Base-by-base conservation (phyloP, 2,797 vertebrate genomes). In the Numenius phaeopus region DNA sequence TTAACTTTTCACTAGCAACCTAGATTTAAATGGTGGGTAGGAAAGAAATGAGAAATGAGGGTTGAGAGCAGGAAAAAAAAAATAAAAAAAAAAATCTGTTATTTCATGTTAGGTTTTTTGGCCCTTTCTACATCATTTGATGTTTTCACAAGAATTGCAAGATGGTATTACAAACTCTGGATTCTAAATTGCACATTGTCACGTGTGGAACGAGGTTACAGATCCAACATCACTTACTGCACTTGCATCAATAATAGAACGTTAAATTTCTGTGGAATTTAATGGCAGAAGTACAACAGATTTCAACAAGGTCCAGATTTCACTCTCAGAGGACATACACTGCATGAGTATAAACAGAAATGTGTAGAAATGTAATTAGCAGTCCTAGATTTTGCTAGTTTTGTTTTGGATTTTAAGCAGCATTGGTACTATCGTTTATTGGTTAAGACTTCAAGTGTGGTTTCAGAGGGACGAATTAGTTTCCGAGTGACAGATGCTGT, bases 171-270 rank as follows among this genome's bases (percentile, higher is more conserved):
- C 14, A 55, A 39, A 64, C 9, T 21, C 62, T 40, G 8, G 21
- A 65, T 57, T 72, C 27, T 49, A 59, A 71, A 17, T 30, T 73
- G 26, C 20, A 42, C 24, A 27, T 10, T 73, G 13, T 32, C 24
- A 59, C 26, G n/a, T 57, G 37, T 66, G 27, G 6, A 81, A 69
- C 18, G 46, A 57, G 5, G 7, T n/a, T 52, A 65, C 32, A 76
- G 10, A 83, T 19, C 21, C 22, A 73, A 6, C 26, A 76, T 26
- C 18, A 40, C 24, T 30, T 40, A 46, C 34, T 2, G 4, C 39
- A 9, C 4, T n/a, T n/a, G 5, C n/a, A 30, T 34, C 29, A 57
- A 34, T 10, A 12, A 16, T 1, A 2, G 8, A 11, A 42, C n/a
- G 12, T 49, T 65, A 65, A 46, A 40, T 26, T 71, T 26, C 26